Base-by-base conservation (phyloP, 2,797 vertebrate genomes). In the Ctenosaura bakeri region DNA sequence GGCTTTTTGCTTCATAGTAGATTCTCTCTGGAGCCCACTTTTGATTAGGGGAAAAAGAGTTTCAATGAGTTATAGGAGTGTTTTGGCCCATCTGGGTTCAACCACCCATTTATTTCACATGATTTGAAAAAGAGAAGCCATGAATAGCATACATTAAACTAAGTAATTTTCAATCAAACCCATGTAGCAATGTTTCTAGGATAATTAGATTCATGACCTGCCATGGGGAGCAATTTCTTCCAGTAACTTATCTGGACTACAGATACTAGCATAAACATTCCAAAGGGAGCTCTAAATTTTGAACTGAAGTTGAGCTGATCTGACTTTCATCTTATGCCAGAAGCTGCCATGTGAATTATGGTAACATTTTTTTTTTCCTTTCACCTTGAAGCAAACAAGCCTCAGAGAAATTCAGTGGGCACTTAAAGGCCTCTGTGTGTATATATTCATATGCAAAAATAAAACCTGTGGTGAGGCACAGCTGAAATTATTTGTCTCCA, bases 221-320 rank as follows among this genome's bases (percentile, higher is more conserved):
- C 91, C 91, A 93, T 13, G 26, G 80, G 89, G 92, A 95, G 78
- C 50, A 80, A 92, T 95, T 95, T 94, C 93, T 95, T 90, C 92
- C 79, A 85, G 84, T 80, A 87, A 96, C 90, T 90, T 94, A 89
- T 85, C 94, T 95, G 91, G 93, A 96, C 95, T 89, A 91, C 24
- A 95, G 93, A 94, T 88, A 94, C 77, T 93, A 91, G 77, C 88
- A 89, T 88, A 90, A 96, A 94, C 88, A 93, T 88, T 94, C 94
- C 94, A 87, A 85, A n/a, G 91, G 90, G 94, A 88, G 86, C 94
- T 93, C 95, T 95, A 92, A 92, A 97, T 96, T 94, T 92, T 90
- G 91, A 95, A 95, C 93, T 92, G 85, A 94, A 96, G 94, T 94
- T 95, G 91, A 96, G 94, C 88, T 74, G 91, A 92, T 95, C 92